Base-by-base conservation (phyloP, 2,888 invertebrate genomes). In the Stegophylla sp. region DNA sequence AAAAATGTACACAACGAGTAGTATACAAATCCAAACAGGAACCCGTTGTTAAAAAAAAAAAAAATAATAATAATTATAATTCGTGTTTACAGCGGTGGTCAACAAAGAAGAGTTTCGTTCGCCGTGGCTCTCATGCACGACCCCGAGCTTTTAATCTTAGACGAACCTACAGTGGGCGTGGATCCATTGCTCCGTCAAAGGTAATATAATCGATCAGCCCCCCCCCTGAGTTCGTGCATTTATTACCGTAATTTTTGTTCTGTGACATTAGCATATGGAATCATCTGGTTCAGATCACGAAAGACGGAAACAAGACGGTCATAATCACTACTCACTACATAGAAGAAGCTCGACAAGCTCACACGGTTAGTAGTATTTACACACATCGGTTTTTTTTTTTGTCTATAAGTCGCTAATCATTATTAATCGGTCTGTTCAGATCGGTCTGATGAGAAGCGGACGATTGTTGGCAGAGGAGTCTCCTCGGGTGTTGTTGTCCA, bases 301-400 rank as follows among this genome's bases (percentile, higher is more conserved):
- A 93, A 88, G 92, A 93, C 83, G 93, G 94, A 56, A 92, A 94
- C 87, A 96, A 95, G 87, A 97, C 97, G 26, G 96, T 97, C 84
- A 95, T 94, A 84, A 93, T 94, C 83, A 94, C 94, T 84, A 94
- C 97, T 86, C 94, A 97, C 91, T 97, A 97, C 86, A 96, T 97
- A 83, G 97, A 97, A 87, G 97, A 97, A 88, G 96, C 97, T 26
- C 88, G 94, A 84, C 95, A 95, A 88, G 95, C 95, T 83, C 94
- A 95, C 86, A 91, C 93, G 86, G 95, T 95, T 87, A 91, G 90
- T n/a, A n/a, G n/a, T n/a, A n/a, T n/a, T n/a, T n/a, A n/a, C n/a
- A n/a, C n/a, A n/a, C 84, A 56, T 1, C 34, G 34, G 7, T 5
- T n/a, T n/a, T n/a, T n/a, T n/a, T n/a, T n/a, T n/a, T n/a, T 34